Evolutionary conservation across 1,140 invertebrate genomes (phyloP).

Genomic region (Ctenoplectra terminalis): DNA sequence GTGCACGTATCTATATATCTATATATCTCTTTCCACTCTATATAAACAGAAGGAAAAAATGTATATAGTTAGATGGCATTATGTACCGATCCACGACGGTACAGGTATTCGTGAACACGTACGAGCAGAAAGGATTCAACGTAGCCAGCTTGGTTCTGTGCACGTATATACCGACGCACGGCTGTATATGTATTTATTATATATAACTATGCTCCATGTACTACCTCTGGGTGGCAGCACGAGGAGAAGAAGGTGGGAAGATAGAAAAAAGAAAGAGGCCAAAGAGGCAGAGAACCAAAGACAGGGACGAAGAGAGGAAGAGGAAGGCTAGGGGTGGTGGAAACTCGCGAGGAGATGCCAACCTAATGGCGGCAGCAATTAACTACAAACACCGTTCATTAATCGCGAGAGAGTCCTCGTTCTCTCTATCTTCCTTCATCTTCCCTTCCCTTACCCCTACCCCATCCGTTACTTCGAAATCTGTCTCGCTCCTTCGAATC

Average conservation of each 20-base stretch:
- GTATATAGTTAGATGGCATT: slow-evolving; percentile 44
- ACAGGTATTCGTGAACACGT: not conserved
- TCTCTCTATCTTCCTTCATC: slow-evolving; percentile 48
- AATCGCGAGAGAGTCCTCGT: slow-evolving; percentile 78
- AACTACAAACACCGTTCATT: slow-evolving; percentile 84
- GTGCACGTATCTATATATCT: slow-evolving; percentile 24
- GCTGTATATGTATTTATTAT: slow-evolving; percentile 24
- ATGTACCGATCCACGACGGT: slow-evolving; percentile 34
- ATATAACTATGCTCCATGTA: slow-evolving; percentile 28
- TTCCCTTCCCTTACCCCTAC: slow-evolving; percentile 30
- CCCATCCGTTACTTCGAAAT: slow-evolving; percentile 22
- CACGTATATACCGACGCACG: not conserved
- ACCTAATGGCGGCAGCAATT: slow-evolving; percentile 83
- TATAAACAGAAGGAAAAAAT: slow-evolving; percentile 39
- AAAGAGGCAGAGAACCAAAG: slow-evolving; percentile 14
- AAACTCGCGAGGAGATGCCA: slow-evolving; percentile 75
- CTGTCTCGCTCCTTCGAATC: slow-evolving; percentile 58
- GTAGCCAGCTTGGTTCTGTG: too few species aligned
- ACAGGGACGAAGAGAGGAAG: slow-evolving; percentile 34
- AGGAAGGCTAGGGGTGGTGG: slow-evolving; percentile 29
- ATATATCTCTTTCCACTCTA: not conserved
- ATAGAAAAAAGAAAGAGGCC: slow-evolving; percentile 30
- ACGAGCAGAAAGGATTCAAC: not conserved
- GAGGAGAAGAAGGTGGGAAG: slow-evolving; percentile 43
- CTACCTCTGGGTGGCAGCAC: slow-evolving; percentile 14